These are phyloP conservation scores for Bryconaethiops microstoma DNA, from an alignment of 2,797 vertebrate species.

Conservation along the genomic window DNA sequence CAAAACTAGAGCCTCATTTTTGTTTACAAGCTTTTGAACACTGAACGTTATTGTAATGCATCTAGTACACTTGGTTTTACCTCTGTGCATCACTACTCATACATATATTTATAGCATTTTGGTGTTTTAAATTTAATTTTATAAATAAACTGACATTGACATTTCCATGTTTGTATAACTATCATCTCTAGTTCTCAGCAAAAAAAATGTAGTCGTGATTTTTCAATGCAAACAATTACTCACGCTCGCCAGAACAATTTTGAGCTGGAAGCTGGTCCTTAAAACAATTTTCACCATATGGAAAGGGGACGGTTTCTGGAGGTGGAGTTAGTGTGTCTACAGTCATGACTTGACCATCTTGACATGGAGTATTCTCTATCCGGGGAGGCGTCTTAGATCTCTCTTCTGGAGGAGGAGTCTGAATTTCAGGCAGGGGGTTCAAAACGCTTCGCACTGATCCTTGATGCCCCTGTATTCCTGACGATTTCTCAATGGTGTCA, in stretches of 20 bases:
- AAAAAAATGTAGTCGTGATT: background rate
- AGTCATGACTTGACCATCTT: constrained; percentile 68
- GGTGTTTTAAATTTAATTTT: background rate
- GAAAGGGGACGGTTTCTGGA: constrained; percentile 70
- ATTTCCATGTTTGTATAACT: background rate
- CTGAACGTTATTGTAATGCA: too few species aligned
- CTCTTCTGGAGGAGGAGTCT: constrained; percentile 78
- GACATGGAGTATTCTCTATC: constrained; percentile 61
- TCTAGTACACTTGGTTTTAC: too few species aligned
- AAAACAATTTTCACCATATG: constrained; percentile 52
- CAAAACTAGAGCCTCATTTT: too few species aligned
- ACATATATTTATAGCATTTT: too few species aligned
- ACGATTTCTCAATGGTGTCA: constrained; percentile 50
- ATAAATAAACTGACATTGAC: background rate
- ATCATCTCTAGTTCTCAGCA: background rate
- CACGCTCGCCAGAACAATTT: constrained; percentile 56
- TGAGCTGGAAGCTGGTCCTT: constrained; percentile 56
- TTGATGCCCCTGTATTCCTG: constrained; percentile 28
- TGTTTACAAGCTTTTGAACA: too few species aligned
- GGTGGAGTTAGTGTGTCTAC: constrained; percentile 79
- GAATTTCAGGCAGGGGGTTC: constrained; percentile 71
- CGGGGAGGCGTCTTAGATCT: constrained; percentile 44
- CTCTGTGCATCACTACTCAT: too few species aligned
- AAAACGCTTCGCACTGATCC: constrained; percentile 48
- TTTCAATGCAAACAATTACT: constrained; percentile 27